These are phyloP conservation scores for Orthonevra nobilis DNA, from an alignment of 2,888 invertebrate genomes.

Conservation along the genomic window DNA sequence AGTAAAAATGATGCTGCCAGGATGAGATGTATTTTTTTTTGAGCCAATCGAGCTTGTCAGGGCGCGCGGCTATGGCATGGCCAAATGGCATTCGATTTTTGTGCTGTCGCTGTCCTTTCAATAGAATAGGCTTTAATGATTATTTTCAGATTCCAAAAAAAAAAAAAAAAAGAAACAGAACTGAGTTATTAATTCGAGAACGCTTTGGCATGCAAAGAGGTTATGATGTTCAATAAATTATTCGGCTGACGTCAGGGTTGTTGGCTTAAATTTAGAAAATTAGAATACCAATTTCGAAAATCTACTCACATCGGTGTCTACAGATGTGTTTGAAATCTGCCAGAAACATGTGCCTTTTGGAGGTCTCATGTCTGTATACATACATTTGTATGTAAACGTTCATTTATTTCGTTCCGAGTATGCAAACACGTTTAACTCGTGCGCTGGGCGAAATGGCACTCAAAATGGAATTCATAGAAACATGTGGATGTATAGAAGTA, in stretches of 20 bases:
- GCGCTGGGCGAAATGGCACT: slow-evolving; percentile 25
- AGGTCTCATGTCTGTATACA: no score
- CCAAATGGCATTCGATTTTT: no score
- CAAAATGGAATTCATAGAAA: slow-evolving; percentile 22
- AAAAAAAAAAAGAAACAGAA: slow-evolving; percentile 22
- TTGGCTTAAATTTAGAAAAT: slow-evolving; percentile 31
- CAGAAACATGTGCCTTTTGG: no score
- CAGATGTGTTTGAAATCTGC: no score
- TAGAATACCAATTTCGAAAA: slow-evolving; percentile 27
- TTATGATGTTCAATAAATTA: slow-evolving; percentile 54
- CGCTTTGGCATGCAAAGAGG: slow-evolving; percentile 37
- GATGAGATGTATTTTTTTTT: neutral
- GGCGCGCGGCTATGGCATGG: neutral
- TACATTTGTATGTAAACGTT: no score
- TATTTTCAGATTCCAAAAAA: slow-evolving; percentile 45
- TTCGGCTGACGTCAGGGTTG: slow-evolving; percentile 35
- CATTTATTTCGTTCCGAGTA: slow-evolving; percentile 27
- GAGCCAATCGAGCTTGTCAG: neutral
- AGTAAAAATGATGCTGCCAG: no score
- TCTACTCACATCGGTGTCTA: no score
- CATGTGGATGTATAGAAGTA: no score
- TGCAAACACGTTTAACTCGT: slow-evolving; percentile 51
- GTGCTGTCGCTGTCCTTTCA: slow-evolving; percentile 4
- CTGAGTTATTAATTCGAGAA: slow-evolving; percentile 30
- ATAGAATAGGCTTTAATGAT: neutral